Evolutionary conservation across 2,113 vertebrate species (phyloP), one percentile per base, ranked within the genome.

Genomic region (Desmodus rotundus): DNA sequence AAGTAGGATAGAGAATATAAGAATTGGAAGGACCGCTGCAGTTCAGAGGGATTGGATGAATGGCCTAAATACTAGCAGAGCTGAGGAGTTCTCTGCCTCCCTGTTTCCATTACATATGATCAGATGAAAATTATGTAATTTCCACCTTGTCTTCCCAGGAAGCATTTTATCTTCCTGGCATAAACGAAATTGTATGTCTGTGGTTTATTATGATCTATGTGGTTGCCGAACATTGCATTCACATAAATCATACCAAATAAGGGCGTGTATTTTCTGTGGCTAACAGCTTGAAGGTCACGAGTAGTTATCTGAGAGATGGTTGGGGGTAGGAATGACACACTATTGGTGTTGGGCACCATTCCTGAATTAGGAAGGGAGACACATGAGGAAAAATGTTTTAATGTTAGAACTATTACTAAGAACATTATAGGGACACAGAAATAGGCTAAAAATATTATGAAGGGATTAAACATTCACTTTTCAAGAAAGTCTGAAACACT

Each of bases 131-230:
- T 52, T 41, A 67, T 38, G 47, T 70, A 78, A 93, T 41, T 56
- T 54, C 36, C n/a, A 81, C 43, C 36, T 85, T 70, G 56, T 94
- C 36, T 33, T 33, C 61, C 5, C 61, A 92, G 68, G 93, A 94
- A 95, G 82, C 67, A 92, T 85, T 97, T 85, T 83, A 89, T 96
- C 92, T 95, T 96, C 68, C 67, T 83, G 96, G 90, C 77, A 89
- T 95, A 93, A 96, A 91, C 86, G 68, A 88, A 95, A 97, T 82
- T 63, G 92, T 87, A 33, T 92, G 88, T 96, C 95, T 97, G 17
- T 90, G 94, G 80, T 72, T 96, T 88, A 67, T 86, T 70, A 63
- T 92, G 97, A 97, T 97, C 95, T 96, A 92, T 93, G 88, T 41
- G n/a, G 85, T 76, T 83, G 88, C 65, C 56, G 97, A 96, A 89